These are phyloP conservation scores for Micrasema longulum DNA, from an alignment of 1,140 invertebrate species.

Conservation along the genomic window DNA sequence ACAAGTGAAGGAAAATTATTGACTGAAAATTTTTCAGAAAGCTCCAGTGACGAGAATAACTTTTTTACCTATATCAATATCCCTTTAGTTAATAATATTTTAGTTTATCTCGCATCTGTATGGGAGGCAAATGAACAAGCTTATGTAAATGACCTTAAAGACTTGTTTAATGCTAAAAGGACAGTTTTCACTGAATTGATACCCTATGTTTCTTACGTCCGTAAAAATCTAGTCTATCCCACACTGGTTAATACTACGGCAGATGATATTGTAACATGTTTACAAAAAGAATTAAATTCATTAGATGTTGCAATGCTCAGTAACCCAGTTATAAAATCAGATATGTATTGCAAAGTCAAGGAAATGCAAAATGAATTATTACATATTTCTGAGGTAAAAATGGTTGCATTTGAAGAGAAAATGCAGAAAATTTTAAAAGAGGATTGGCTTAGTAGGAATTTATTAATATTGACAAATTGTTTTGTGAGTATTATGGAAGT, in stretches of 20 bases:
- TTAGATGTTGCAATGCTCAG: slow-evolving; percentile 6
- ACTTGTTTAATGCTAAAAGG: slow-evolving; percentile 35
- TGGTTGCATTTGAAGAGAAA: background rate
- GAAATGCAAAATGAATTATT: slow-evolving; percentile 30
- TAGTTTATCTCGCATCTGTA: slow-evolving; percentile 14
- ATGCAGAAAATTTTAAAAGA: slow-evolving; percentile 12
- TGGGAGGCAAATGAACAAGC: slow-evolving; percentile 33
- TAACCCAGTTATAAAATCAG: slow-evolving; percentile 4
- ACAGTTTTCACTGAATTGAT: slow-evolving; percentile 11
- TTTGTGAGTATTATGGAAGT: slow-evolving; percentile 28
- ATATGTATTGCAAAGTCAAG: slow-evolving; percentile 30
- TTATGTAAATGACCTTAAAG: slow-evolving; percentile 28
- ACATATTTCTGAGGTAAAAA: slow-evolving; percentile 14
- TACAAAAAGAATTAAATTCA: slow-evolving; percentile 32
- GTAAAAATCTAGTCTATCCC: background rate
- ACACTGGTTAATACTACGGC: background rate
- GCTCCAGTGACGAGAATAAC: too few relatives aligned
- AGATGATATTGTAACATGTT: slow-evolving; percentile 11
- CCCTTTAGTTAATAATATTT: background rate
- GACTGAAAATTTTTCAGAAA: too few relatives aligned
- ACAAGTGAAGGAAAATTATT: background rate
- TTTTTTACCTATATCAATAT: too few relatives aligned
- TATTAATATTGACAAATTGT: slow-evolving; percentile 7
- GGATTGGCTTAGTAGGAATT: slow-evolving; percentile 21
- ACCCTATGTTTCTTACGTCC: slow-evolving; percentile 22